Percentiles rank a stretch among this genome's conserved stretches.
These are phyloP conservation scores for Pseudeuparius sepicola DNA, from an alignment of 2,888 invertebrate genomes.

Conservation along the genomic window DNA sequence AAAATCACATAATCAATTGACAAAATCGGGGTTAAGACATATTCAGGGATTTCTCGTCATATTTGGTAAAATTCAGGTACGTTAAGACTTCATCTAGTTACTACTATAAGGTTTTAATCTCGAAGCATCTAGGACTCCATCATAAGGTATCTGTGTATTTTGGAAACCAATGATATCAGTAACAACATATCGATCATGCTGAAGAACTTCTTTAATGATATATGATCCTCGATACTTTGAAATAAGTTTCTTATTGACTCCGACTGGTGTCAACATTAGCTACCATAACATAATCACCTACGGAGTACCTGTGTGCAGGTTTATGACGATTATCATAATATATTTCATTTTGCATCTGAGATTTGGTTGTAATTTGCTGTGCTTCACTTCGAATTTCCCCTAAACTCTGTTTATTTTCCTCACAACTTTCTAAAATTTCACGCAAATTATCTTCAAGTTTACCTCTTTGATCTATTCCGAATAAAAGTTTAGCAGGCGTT, in stretches of 20 bases:
- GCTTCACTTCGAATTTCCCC: no score
- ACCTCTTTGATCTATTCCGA: slow-evolving; percentile 26
- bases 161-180: slow-evolving; percentile 24
- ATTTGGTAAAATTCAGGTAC: no score
- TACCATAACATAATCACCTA: slow-evolving; percentile 24
- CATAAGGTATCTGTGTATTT: slow-evolving; percentile 22
- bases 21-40: no score
- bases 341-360: no score
- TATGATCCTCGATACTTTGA: slow-evolving; percentile 28
- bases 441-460: slow-evolving; percentile 19
- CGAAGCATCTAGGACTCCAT: slow-evolving; percentile 12
- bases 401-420: no score
- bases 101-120: slow-evolving; percentile 10
- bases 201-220: slow-evolving; percentile 23
- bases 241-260: no score
- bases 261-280: slow-evolving; percentile 23
- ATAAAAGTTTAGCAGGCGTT: slow-evolving; percentile 25
- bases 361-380: no score
- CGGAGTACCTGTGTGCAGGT: slow-evolving; percentile 15
- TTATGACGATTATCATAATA: slow-evolving; percentile 25
- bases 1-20: no score
- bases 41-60: no score
- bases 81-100: no score
- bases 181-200: slow-evolving; percentile 25
- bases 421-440: slow-evolving; percentile 15